Evolutionary conservation across 2,888 invertebrate species (phyloP).

Genomic region (Thymelicus sylvestris): DNA sequence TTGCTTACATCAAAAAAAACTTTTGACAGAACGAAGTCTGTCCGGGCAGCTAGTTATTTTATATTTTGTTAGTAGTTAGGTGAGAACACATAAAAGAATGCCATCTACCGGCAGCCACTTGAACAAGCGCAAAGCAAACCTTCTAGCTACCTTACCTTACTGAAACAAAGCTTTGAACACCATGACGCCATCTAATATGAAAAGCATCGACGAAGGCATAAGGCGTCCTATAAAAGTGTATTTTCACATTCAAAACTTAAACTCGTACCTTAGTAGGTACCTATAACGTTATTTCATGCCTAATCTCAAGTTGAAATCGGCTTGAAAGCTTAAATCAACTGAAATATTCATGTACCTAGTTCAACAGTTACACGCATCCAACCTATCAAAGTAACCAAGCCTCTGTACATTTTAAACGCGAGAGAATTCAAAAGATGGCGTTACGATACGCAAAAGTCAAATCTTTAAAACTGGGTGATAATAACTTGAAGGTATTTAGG

Average conservation of each 20-base stretch:
- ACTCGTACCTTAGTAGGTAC: too few relatives aligned
- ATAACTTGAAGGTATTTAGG: too few relatives aligned
- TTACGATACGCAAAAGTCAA: background rate
- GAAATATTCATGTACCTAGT: too few relatives aligned
- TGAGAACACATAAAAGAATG: background rate
- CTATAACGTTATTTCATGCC: too few relatives aligned
- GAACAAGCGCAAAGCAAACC: slow-evolving; percentile 7
- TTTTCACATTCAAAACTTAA: too few relatives aligned
- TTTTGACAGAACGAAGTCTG: too few relatives aligned
- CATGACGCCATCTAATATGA: background rate
- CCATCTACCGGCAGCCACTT: slow-evolving; percentile 8
- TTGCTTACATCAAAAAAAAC: too few relatives aligned
- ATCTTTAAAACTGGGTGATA: background rate
- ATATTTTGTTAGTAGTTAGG: background rate
- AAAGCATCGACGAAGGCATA: background rate
- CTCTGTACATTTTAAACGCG: background rate
- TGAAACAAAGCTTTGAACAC: slow-evolving; percentile 7
- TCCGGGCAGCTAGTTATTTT: too few relatives aligned
- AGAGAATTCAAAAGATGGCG: slow-evolving; percentile 26
- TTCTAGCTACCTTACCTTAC: background rate
- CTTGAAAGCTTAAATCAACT: too few relatives aligned
- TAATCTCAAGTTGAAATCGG: too few relatives aligned
- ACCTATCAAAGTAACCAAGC: background rate
- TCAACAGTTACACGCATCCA: too few relatives aligned
- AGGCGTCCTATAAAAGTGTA: too few relatives aligned